These are phyloP conservation scores for Cartodere bifasciata DNA, from an alignment of 2,888 invertebrate species.

Conservation along the genomic window DNA sequence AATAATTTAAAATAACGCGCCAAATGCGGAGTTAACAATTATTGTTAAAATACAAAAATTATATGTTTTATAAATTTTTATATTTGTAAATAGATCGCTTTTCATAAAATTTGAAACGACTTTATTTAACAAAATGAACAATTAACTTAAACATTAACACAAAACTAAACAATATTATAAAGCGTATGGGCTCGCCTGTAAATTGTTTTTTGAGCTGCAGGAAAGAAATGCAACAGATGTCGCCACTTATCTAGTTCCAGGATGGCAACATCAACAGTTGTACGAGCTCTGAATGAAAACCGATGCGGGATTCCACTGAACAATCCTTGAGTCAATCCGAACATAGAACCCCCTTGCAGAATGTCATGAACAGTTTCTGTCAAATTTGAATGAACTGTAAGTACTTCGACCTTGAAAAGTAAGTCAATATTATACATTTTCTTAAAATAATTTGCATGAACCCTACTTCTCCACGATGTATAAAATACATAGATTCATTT, in stretches of 20 bases:
- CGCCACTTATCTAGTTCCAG: constrained; percentile 41
- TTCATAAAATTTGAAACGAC: too few species aligned
- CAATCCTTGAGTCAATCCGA: constrained; percentile 43
- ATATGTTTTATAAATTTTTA: too few species aligned
- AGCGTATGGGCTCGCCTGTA: constrained; percentile 17
- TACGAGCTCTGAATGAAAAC: constrained; percentile 42
- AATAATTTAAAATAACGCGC: too few species aligned
- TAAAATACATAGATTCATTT: constrained; percentile 43
- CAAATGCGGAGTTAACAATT: too few species aligned
- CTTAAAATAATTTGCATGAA: constrained; percentile 1
- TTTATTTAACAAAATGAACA: too few species aligned
- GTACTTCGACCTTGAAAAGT: constrained; percentile 39
- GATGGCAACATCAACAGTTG: constrained; percentile 40
- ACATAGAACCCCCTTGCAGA: constrained; percentile 41
- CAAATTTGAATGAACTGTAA: constrained; percentile 40
- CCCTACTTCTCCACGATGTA: constrained; percentile 41
- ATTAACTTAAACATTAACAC: not conserved
- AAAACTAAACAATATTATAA: constrained; percentile 10
- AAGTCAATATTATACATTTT: not conserved
- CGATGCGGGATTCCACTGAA: constrained; percentile 41
- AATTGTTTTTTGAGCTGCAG: constrained; percentile 21
- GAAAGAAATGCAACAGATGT: constrained; percentile 31
- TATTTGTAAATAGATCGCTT: too few species aligned
- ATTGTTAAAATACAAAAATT: too few species aligned
- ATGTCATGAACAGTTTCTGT: constrained; percentile 39